A percentile compares a stretch with the other conserved stretches of the same genome.
These are phyloP conservation scores for Cyanistes caeruleus DNA, from an alignment of 2,113 vertebrate genomes.

Conservation along the genomic window DNA sequence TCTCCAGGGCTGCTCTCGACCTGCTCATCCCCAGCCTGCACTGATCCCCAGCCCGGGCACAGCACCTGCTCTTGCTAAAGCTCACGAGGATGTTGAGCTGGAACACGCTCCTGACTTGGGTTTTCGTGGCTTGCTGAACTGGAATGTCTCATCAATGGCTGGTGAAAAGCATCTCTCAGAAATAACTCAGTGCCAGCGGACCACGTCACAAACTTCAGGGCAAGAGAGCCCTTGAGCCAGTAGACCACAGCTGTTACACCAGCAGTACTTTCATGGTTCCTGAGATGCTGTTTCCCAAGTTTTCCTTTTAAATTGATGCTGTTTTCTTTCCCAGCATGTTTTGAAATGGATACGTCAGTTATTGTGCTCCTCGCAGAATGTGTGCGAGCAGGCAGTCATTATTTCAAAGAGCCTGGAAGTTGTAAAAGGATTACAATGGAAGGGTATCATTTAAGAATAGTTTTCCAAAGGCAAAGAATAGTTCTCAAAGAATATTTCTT, in stretches of 20 bases:
- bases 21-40: not conserved
- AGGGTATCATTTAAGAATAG: conserved; percentile 7
- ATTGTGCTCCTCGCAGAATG: not conserved
- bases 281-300: not conserved
- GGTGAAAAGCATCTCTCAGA: not conserved
- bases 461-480: conserved; percentile 2
- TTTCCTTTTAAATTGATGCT: not conserved
- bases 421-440: not conserved
- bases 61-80: not conserved
- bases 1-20: not conserved
- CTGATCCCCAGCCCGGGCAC: fast-evolving
- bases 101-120: fast-evolving
- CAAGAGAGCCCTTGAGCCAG: not conserved
- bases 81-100: not conserved
- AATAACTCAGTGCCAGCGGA: not conserved
- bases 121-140: not conserved
- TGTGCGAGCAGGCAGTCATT: not conserved
- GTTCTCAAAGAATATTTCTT: not conserved
- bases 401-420: not conserved
- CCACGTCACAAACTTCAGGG: fast-evolving
- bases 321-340: not conserved
- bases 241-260: not conserved
- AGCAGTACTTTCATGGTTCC: fast-evolving
- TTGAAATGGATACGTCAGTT: not conserved
- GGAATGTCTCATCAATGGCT: not conserved